Conservation (phyloP, 2,797 vertebrate genomes). For the Discoglossus pictus region DNA sequence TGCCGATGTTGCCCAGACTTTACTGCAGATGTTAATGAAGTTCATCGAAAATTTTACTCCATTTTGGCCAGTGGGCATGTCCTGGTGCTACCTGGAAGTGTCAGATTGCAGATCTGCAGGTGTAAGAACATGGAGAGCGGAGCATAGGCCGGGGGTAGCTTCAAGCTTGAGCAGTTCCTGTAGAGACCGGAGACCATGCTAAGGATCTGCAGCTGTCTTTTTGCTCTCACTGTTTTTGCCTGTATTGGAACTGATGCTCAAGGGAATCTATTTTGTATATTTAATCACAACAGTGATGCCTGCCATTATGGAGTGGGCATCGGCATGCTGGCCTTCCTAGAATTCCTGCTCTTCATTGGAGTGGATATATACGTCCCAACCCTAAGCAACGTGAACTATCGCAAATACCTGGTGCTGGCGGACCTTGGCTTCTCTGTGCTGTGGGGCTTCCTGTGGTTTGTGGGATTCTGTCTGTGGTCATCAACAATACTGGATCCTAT, state of each 20-base stretch:
- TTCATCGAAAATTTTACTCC: too few species aligned
- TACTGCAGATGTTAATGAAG: too few species aligned
- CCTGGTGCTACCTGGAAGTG: background rate
- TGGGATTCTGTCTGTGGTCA: conserved; percentile 92
- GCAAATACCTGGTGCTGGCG: conserved; percentile 80
- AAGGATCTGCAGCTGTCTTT: conserved; percentile 76
- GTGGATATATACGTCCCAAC: conserved; percentile 82
- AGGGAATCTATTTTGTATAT: conserved; percentile 67
- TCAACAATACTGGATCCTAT: accelerated
- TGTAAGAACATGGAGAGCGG: conserved; percentile 59
- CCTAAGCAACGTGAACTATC: conserved; percentile 83
- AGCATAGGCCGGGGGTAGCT: conserved; percentile 66
- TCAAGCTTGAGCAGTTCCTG: conserved; percentile 60
- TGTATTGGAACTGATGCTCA: conserved; percentile 85
- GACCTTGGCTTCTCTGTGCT: conserved; percentile 89
- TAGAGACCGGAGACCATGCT: conserved; percentile 67
- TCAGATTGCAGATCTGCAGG: background rate
- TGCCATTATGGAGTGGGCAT: conserved; percentile 83
- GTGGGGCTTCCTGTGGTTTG: conserved; percentile 88
- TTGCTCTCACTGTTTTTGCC: conserved; percentile 85
- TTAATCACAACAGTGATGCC: conserved; percentile 79
- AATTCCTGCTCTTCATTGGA: conserved; percentile 77
- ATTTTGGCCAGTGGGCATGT: background rate
- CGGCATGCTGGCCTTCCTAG: conserved; percentile 87
- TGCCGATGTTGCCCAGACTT: too few species aligned